Base-by-base conservation (phyloP, 2,113 vertebrate species). In the Nothoprocta pentlandii region DNA sequence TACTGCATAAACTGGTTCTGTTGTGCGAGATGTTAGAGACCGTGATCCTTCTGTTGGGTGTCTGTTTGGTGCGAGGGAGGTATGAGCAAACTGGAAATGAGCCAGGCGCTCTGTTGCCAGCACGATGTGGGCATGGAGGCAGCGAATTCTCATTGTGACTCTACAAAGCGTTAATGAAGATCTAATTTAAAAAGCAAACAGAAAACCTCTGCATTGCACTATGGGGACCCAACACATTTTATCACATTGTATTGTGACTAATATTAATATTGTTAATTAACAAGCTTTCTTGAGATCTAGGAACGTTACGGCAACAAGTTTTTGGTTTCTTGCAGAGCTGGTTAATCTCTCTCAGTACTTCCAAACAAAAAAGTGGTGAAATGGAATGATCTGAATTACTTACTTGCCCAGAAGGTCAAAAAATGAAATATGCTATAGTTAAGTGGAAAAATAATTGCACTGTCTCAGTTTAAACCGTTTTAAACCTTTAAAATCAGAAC, bases 231-330 rank as follows among this genome's bases (percentile, higher is more conserved):
- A 95, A 92, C 92, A 93, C 95, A 95, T 95, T 97, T 96, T 97
- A 96, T 95, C 94, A 95, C 86, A 82, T 94, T 95, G 95, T 95
- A 95, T 96, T 96, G 92, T 96, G 96, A 97, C 95, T 97, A 96
- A 97, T 97, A 95, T 96, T 96, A 96, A 97, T 97, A 97, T 96
- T 95, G 95, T 95, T 97, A 97, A 96, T 97, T 97, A 97, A 96
- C 94, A 96, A 97, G 93, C 95, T 79, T 97, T 97, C 94, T 75
- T 94, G 93, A 96, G 95, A 95, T 95, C 83, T 85, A 90, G 88
- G 73, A 95, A 80, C 93, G 89, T 96, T 93, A 95, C 21, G 42
- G 77, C 94, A 95, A 89, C 92, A 89, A 93, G 83, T 85, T 95
- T 74, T 44, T 47, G 0, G 78, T 94, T 89, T 79, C 79, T n/a